phyloP scores from a whole-genome alignment of 2,113 vertebrate genomes.

The Coreoperca whiteheadi region DNA sequence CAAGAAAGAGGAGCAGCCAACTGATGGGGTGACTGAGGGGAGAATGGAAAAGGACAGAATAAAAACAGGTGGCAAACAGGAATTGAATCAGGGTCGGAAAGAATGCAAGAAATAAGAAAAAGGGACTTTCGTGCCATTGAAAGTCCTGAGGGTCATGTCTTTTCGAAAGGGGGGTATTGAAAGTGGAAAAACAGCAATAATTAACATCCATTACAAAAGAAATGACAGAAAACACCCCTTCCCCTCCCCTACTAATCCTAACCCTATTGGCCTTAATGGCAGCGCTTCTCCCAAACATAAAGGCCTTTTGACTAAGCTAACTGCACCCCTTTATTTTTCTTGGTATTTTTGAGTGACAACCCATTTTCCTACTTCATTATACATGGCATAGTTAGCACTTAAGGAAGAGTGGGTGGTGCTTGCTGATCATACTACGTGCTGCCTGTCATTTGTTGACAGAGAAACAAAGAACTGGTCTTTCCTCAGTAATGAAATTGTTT shows the following conservation, averaged over 20 bases:
- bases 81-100: not conserved
- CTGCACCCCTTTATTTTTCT: slow-evolving; percentile 36
- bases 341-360: slow-evolving; percentile 50
- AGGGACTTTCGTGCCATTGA: not conserved
- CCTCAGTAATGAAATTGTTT: slow-evolving; percentile 53
- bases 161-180: not conserved
- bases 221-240: not conserved
- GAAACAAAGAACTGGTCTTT: slow-evolving; percentile 43
- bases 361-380: slow-evolving; percentile 57
- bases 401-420: slow-evolving; percentile 54
- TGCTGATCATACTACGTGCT: slow-evolving; percentile 35
- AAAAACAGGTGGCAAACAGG: not conserved
- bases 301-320: slow-evolving; percentile 21
- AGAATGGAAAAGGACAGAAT: not conserved
- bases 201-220: not conserved
- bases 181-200: slow-evolving; percentile 14
- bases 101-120: not conserved
- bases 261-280: slow-evolving; percentile 38
- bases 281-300: slow-evolving; percentile 13
- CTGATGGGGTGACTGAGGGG: slow-evolving; percentile 14
- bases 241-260: not conserved
- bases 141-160: not conserved
- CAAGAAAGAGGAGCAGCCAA: not conserved
- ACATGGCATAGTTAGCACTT: slow-evolving; percentile 58
- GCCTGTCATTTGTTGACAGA: slow-evolving; percentile 56